Base-by-base conservation (phyloP, 53 echinoderm and acorn worm genomes). In the Temnopleurus reevesii region DNA sequence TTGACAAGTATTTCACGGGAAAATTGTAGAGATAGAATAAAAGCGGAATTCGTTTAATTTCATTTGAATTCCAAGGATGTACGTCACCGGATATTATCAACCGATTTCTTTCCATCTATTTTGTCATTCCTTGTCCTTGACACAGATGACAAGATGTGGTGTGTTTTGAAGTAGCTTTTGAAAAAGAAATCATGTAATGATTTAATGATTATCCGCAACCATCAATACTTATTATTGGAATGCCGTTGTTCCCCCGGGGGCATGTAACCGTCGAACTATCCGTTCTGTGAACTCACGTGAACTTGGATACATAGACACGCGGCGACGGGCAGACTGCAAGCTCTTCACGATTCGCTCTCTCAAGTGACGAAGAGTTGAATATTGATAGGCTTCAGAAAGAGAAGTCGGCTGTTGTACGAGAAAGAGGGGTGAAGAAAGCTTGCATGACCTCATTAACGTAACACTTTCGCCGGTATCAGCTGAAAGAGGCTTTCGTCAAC, bases 331-430 rank as follows among this genome's bases (percentile, higher is more conserved):
- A 85, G 85, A 85, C 85, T 59, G 59, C 59, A 44, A 2, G 43
- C 45, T 27, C 59, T 49, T 45, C 30, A 44, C 12, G 12, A 24
- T 8, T 59, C 41, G 21, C 60, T 59, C 27, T 12, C 60, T 85
- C 85, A 46, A 85, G 83, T 55, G 83, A 83, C 83, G 55, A 47
- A 83, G 85, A 85, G 59, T 59, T 60, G 85, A 61, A 85, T 85
- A 60, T 44, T 85, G 60, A 85, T 85, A 46, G 60, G 36, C 43
- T 41, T 25, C 45, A 46, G 60, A 4, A 59, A 43, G 17, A 10
- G 44, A 85, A 60, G 44, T 60, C 59, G 85, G 85, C 38, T 85
- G 85, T 60, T 85, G 85, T 44, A 85, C 85, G 85, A 85, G 59
- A 85, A 54, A 34, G 49, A 53, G 83, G 83, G 83, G 53, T 56